These are phyloP conservation scores for Petrocephalus zakoni DNA, from an alignment of 2,113 vertebrate species.

Conservation along the genomic window DNA sequence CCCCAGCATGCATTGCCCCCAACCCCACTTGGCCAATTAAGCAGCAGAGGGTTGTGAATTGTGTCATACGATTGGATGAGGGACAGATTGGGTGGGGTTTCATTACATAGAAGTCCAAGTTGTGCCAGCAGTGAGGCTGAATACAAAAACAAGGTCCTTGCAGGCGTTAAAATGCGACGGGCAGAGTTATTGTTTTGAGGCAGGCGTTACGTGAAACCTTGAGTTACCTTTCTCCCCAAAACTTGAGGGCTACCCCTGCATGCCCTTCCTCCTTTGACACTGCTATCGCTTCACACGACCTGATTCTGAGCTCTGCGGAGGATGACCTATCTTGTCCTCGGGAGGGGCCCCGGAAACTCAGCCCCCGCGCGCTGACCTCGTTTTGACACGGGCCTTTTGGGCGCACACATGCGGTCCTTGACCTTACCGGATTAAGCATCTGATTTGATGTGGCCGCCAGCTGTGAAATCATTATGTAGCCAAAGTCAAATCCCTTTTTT, in stretches of 20 bases:
- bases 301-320: background rate
- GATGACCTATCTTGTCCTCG: background rate
- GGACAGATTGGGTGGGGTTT: background rate
- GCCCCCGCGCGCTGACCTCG: background rate
- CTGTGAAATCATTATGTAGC: conserved; percentile 9
- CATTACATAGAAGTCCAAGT: background rate
- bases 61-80: background rate
- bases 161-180: background rate
- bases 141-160: background rate
- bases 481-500: background rate
- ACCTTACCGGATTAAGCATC: conserved; percentile 14
- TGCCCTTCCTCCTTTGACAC: background rate
- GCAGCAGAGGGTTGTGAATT: background rate
- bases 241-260: background rate
- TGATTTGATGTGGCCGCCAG: conserved; percentile 17
- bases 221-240: background rate
- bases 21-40: background rate
- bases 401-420: conserved; percentile 7
- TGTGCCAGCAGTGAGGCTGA: background rate
- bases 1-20: background rate
- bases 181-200: background rate
- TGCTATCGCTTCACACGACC: background rate
- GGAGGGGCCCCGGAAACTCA: background rate
- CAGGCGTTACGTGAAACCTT: background rate
- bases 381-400: background rate